Evolutionary conservation across 2,888 invertebrate genomes (phyloP), one percentile per base, ranked within the genome.

Genomic region (Chydorus sphaericus): DNA sequence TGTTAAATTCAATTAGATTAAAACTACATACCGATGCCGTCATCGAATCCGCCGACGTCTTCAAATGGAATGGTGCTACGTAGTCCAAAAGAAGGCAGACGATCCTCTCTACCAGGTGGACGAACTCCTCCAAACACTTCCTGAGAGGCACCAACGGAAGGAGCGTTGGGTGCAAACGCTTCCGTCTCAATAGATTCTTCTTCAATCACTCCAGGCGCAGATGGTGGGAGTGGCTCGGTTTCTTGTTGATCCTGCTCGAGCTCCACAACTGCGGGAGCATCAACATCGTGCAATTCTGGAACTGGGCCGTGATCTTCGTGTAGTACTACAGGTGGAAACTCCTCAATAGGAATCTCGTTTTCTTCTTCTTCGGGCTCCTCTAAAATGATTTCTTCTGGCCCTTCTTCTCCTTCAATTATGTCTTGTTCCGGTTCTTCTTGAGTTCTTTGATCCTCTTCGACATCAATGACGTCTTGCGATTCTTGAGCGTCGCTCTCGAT

Each of bases 11-110:
- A n/a, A n/a, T n/a, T n/a, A n/a, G n/a, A n/a, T n/a, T n/a, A n/a
- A n/a, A n/a, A n/a, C n/a, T n/a, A n/a, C n/a, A n/a, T n/a, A n/a
- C n/a, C n/a, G 62, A 90, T 90, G 63, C 86, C 74, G 61, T 84
- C 84, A 66, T 83, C 84, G n/a, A n/a, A n/a, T n/a, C n/a, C n/a
- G 14, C 78, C 78, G 11, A 23, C 56, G 48, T 55, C 23, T 54
- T 30, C 57, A 48, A 39, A 57, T 29, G 49, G 50, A 38, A 36
- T 49, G 50, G 11, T 56, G 48, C 30, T 55, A 48, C 50, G 54
- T 58, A 7, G 58, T 59, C 54, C 18, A 49, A 52, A 28, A 44
- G 54, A 26, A 31, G 20, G 14, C 39, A 57, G 29, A 56, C 51
- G 14, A 23, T 44, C 44, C 28, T 44, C 44, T 23, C 44, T 20